These are phyloP conservation scores for Drosophila novamexicana DNA, from an alignment of 1,140 invertebrate genomes.

Conservation along the genomic window DNA sequence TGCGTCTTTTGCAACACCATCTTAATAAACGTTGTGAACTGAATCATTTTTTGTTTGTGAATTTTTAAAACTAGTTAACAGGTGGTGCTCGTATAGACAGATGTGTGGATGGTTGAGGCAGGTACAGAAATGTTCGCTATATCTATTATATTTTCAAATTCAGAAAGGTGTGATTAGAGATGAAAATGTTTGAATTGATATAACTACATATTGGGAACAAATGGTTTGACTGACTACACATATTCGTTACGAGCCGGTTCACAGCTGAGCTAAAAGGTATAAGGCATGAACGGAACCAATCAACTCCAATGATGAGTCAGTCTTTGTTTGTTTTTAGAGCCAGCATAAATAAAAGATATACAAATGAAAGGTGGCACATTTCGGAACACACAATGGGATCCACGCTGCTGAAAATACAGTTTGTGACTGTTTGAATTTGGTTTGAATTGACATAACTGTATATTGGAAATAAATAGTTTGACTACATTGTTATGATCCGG, in stretches of 20 bases:
- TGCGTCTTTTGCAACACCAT: slow-evolving; percentile 23
- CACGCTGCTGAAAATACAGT: slow-evolving; percentile 94
- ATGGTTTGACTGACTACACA: neutral
- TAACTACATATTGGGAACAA: neutral
- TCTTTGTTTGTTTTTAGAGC: slow-evolving; percentile 3
- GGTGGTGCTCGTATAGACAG: neutral
- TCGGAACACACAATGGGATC: slow-evolving; percentile 97
- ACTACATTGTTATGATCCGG: neutral
- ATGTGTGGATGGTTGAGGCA: neutral
- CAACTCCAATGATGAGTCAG: slow-evolving; percentile 12
- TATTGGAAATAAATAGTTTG: neutral
- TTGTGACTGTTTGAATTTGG: slow-evolving; percentile 76
- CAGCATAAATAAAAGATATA: slow-evolving; percentile 10
- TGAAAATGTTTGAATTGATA: slow-evolving; percentile 2
- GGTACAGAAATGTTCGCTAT: neutral
- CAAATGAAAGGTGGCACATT: slow-evolving; percentile 91
- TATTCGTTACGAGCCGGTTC: neutral
- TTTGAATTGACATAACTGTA: neutral
- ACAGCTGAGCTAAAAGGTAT: slow-evolving; percentile 4
- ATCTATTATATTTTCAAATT: neutral
- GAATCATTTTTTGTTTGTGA: neutral
- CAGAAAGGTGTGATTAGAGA: neutral
- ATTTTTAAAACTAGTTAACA: neutral
- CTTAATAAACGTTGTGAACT: slow-evolving; percentile 17
- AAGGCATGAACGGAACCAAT: neutral